Percentiles rank a stretch among this genome's conserved stretches.
These are phyloP conservation scores for Phocides pigmalion DNA, from an alignment of 1,140 invertebrate genomes.

Conservation along the genomic window DNA sequence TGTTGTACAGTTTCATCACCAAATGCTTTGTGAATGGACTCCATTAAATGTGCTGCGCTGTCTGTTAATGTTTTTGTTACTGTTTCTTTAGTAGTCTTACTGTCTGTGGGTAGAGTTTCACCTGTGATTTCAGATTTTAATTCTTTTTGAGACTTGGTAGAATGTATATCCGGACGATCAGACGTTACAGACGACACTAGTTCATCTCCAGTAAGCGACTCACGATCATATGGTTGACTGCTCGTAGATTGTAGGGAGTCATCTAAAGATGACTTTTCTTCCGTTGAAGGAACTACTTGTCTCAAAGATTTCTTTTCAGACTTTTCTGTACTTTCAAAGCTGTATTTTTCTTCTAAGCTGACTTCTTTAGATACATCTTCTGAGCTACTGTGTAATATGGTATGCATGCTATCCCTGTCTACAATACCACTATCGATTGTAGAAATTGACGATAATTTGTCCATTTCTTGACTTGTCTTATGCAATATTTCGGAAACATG, in stretches of 20 bases:
- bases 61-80: constrained; percentile 40
- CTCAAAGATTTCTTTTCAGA: constrained; percentile 38
- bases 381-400: constrained; percentile 57
- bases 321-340: constrained; percentile 71
- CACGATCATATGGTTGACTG: constrained; percentile 2
- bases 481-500: constrained; percentile 31
- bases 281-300: background rate
- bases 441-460: constrained; percentile 43
- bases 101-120: constrained; percentile 10
- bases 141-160: constrained; percentile 7
- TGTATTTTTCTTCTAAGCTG: constrained; percentile 77
- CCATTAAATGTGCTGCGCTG: constrained; percentile 53
- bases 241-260: background rate
- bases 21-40: constrained; percentile 71
- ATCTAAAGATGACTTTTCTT: background rate
- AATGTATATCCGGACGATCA: constrained; percentile 31
- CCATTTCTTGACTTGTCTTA: constrained; percentile 38
- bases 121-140: background rate
- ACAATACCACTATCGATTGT: constrained; percentile 49
- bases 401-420: constrained; percentile 47
- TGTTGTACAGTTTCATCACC: constrained; percentile 65
- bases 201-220: constrained; percentile 39
- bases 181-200: constrained; percentile 46
- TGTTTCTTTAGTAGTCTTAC: constrained; percentile 23
- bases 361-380: constrained; percentile 76